These are phyloP conservation scores for Andinoacara biseriatus DNA, from an alignment of 2,113 vertebrate genomes.

Conservation along the genomic window DNA sequence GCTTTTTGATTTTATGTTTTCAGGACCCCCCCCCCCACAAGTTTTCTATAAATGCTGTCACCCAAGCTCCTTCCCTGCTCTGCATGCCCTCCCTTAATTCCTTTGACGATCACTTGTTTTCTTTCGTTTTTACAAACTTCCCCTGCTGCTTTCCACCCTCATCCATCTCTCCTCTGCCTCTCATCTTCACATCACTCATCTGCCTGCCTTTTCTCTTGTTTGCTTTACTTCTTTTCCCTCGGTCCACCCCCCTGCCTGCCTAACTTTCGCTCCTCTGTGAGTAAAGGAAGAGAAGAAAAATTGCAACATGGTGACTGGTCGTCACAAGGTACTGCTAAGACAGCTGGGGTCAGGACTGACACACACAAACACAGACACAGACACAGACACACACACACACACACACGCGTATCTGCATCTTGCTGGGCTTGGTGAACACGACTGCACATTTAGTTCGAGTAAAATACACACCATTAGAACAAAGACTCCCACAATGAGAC, in stretches of 20 bases:
- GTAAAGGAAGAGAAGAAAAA: constrained; percentile 47
- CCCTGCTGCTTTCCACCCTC: constrained; percentile 37
- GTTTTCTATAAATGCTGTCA: constrained; percentile 48
- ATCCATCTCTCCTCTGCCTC: constrained; percentile 20
- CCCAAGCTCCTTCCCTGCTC: constrained; percentile 33
- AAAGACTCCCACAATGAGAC: constrained; percentile 18
- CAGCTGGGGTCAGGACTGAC: background rate
- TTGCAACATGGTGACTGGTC: constrained; percentile 43
- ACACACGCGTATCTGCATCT: background rate
- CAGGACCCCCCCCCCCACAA: background rate
- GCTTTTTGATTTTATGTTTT: constrained; percentile 44
- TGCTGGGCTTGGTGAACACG: background rate
- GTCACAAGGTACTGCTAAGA: constrained; percentile 32
- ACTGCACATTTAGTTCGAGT: background rate
- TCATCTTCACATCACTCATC: constrained; percentile 56
- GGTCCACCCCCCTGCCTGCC: constrained; percentile 35
- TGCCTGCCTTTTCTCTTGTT: constrained; percentile 28
- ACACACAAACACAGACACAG: background rate
- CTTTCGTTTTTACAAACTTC: constrained; percentile 39
- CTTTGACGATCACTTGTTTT: constrained; percentile 62
- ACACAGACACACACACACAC: background rate
- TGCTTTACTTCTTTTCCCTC: constrained; percentile 47
- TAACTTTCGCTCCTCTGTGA: constrained; percentile 46
- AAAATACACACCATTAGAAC: constrained; percentile 4
- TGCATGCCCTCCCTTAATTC: constrained; percentile 43